phyloP scores from a whole-genome alignment of 2,888 invertebrate species.

The Selenia dentaria region DNA sequence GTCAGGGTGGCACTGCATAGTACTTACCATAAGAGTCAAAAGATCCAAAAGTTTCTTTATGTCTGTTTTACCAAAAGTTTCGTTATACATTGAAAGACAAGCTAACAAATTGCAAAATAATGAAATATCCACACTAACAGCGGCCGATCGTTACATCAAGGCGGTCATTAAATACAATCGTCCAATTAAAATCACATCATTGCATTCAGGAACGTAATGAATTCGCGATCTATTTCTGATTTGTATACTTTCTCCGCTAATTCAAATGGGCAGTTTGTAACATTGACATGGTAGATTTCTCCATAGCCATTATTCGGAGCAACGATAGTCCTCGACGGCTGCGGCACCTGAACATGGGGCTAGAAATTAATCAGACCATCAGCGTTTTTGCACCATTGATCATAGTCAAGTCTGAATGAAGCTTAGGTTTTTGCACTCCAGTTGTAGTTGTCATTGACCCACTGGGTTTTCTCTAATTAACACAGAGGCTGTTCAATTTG shows the following conservation, averaged over 20 bases:
- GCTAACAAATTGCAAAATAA: conserved; percentile 30
- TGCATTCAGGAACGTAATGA: conserved; percentile 41
- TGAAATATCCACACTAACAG: conserved; percentile 26
- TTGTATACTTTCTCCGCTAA: conserved; percentile 55
- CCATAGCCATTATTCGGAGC: conserved; percentile 34
- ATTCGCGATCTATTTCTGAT: conserved; percentile 38
- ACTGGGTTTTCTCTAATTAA: conserved; percentile 68
- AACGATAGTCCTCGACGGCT: conserved; percentile 41
- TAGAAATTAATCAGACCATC: conserved; percentile 47
- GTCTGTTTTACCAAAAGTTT: background rate
- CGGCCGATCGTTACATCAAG: conserved; percentile 31
- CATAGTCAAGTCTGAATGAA: conserved; percentile 51
- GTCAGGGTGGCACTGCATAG: too few species aligned
- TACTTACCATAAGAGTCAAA: too few species aligned
- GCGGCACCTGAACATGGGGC: conserved; percentile 33
- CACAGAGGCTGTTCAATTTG: conserved; percentile 52
- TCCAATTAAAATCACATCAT: conserved; percentile 56
- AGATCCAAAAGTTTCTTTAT: too few species aligned
- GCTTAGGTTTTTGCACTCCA: conserved; percentile 45
- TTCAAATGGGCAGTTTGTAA: conserved; percentile 36
- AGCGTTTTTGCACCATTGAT: conserved; percentile 49
- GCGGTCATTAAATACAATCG: conserved; percentile 45
- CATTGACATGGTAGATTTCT: conserved; percentile 34
- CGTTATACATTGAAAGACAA: conserved; percentile 3
- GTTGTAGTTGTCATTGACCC: conserved; percentile 66